These are phyloP conservation scores for Rhynchomys soricoides DNA, from an alignment of 2,113 vertebrate genomes.

Conservation along the genomic window DNA sequence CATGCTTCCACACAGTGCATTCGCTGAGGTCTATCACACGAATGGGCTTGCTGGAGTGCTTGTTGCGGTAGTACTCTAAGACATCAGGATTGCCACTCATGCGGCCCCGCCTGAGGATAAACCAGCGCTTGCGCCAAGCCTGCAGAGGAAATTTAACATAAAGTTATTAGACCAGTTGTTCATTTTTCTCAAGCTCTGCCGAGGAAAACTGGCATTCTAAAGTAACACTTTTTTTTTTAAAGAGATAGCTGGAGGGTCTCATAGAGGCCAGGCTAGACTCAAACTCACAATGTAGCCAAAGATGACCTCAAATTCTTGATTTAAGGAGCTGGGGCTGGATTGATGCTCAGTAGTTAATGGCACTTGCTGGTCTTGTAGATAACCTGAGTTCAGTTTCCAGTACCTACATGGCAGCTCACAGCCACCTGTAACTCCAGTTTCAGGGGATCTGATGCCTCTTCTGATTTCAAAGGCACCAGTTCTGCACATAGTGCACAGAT, in stretches of 20 bases:
- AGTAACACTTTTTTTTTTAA: background rate
- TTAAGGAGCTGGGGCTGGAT: background rate
- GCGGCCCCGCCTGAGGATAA: conserved; percentile 95
- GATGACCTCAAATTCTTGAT: background rate
- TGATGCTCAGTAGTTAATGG: background rate
- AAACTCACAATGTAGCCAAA: background rate
- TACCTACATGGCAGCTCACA: background rate
- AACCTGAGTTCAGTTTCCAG: background rate
- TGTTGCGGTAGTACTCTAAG: conserved; percentile 96
- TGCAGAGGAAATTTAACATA: conserved; percentile 73
- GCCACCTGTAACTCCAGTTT: background rate
- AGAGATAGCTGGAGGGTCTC: background rate
- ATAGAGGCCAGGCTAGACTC: background rate
- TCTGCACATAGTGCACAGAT: background rate
- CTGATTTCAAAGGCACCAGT: background rate
- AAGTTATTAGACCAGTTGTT: background rate
- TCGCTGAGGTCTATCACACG: conserved; percentile 96
- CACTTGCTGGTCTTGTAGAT: background rate
- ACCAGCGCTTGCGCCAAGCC: conserved; percentile 99
- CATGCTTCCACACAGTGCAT: conserved; percentile 93
- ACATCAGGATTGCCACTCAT: conserved; percentile 97
- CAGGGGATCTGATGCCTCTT: background rate
- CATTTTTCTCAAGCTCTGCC: background rate
- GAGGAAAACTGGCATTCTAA: background rate
- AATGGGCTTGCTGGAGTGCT: conserved; percentile 94